These are phyloP conservation scores for Psephotus haematonotus DNA, from an alignment of 2,113 vertebrate genomes.

Conservation along the genomic window DNA sequence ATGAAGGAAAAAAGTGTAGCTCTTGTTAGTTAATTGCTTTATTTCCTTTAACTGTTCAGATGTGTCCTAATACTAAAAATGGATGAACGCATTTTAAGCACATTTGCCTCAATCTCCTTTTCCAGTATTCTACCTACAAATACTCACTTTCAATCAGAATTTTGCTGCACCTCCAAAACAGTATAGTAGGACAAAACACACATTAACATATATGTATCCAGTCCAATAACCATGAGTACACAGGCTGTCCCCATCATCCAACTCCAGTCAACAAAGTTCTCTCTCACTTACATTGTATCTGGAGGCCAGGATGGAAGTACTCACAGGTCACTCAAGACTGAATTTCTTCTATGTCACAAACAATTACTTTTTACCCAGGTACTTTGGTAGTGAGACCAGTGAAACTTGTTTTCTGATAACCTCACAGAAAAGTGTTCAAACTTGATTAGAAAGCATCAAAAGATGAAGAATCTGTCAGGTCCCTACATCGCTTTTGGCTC, in stretches of 20 bases:
- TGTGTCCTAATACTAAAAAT: not conserved
- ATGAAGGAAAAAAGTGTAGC: not conserved
- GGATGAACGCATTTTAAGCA: not conserved
- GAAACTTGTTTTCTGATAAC: not conserved
- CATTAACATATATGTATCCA: not conserved
- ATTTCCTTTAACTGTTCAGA: not conserved
- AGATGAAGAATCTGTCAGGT: not conserved
- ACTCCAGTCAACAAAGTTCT: not conserved
- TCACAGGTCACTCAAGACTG: accelerated
- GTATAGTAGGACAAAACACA: not conserved
- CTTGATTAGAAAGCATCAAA: slow-evolving; percentile 12
- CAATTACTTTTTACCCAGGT: not conserved
- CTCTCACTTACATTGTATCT: not conserved
- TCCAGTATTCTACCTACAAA: not conserved
- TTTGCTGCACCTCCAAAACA: not conserved
- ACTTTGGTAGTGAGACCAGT: not conserved
- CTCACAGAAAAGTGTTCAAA: not conserved
- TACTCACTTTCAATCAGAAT: not conserved
- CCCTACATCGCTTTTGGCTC: not conserved
- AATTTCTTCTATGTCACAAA: not conserved
- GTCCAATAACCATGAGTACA: not conserved
- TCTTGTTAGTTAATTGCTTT: not conserved
- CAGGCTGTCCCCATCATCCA: not conserved
- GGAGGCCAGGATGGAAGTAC: not conserved
- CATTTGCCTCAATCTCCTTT: not conserved